phyloP scores from a whole-genome alignment of 2,888 invertebrate species.

The Papilio gigon region DNA sequence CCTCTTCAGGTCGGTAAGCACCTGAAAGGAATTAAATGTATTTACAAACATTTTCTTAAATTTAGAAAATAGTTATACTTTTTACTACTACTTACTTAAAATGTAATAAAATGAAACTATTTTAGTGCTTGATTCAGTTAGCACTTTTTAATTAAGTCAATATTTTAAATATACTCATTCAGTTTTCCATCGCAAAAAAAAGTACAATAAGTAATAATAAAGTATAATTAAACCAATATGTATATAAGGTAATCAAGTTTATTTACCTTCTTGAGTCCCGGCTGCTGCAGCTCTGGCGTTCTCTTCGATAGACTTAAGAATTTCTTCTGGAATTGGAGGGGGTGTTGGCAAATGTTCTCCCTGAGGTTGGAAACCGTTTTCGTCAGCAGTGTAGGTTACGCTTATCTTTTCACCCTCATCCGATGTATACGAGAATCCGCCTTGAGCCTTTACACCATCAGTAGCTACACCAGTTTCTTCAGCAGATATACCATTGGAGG shows the following conservation, averaged over 20 bases:
- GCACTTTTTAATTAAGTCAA: too few species aligned
- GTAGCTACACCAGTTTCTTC: slow-evolving; percentile 75
- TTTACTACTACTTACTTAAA: too few species aligned
- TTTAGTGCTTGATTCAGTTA: too few species aligned
- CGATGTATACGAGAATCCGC: slow-evolving; percentile 71
- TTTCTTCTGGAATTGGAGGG: slow-evolving; percentile 75
- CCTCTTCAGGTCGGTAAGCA: slow-evolving; percentile 72
- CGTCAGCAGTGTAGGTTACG: slow-evolving; percentile 75
- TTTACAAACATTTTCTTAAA: too few species aligned
- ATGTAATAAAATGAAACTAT: too few species aligned
- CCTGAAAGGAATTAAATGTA: slow-evolving; percentile 57
- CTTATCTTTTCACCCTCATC: slow-evolving; percentile 73
- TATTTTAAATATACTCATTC: too few species aligned
- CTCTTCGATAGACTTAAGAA: slow-evolving; percentile 71
- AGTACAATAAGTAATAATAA: too few species aligned
- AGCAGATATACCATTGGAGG: slow-evolving; percentile 76
- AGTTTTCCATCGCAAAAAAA: too few species aligned
- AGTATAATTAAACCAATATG: too few species aligned
- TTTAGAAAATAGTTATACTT: too few species aligned
- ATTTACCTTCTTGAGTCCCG: slow-evolving; percentile 75
- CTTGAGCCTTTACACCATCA: slow-evolving; percentile 74
- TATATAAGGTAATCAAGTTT: too few species aligned
- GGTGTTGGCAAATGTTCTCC: slow-evolving; percentile 76
- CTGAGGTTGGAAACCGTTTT: slow-evolving; percentile 72
- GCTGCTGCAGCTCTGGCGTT: slow-evolving; percentile 74